These are phyloP conservation scores for Rotaria socialis DNA, from an alignment of 2,888 invertebrate genomes.

Conservation along the genomic window DNA sequence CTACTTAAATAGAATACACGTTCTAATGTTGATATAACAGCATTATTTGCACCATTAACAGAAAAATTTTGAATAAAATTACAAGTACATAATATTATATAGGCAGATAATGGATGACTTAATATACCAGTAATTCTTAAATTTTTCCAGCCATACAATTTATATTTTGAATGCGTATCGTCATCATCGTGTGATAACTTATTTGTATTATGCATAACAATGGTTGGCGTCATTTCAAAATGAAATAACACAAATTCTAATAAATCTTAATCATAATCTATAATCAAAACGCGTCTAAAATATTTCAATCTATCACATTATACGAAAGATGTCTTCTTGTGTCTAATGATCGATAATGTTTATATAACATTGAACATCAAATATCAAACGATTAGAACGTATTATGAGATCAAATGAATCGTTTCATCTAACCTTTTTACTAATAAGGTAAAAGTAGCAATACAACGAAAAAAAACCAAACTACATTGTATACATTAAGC, in stretches of 20 bases:
- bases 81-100: constrained; percentile 36
- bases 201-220: neutral
- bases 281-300: too few relatives aligned
- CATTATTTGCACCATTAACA: constrained; percentile 45
- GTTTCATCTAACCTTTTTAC: neutral
- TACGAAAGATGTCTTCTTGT: too few relatives aligned
- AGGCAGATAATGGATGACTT: constrained; percentile 8
- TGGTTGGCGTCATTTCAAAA: neutral
- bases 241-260: too few relatives aligned
- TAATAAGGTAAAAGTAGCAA: neutral
- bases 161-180: neutral
- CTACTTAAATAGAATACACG: constrained; percentile 34
- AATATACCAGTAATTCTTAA: neutral
- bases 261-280: too few relatives aligned
- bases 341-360: too few relatives aligned
- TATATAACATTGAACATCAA: too few relatives aligned
- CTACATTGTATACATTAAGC: neutral
- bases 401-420: neutral
- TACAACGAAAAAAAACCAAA: too few relatives aligned
- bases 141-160: neutral
- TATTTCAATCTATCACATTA: too few relatives aligned
- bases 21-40: constrained; percentile 43
- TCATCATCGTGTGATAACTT: neutral
- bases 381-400: too few relatives aligned
- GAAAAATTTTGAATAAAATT: constrained; percentile 39